These are phyloP conservation scores for Molanna angustata DNA, from an alignment of 2,888 invertebrate genomes.

Conservation along the genomic window DNA sequence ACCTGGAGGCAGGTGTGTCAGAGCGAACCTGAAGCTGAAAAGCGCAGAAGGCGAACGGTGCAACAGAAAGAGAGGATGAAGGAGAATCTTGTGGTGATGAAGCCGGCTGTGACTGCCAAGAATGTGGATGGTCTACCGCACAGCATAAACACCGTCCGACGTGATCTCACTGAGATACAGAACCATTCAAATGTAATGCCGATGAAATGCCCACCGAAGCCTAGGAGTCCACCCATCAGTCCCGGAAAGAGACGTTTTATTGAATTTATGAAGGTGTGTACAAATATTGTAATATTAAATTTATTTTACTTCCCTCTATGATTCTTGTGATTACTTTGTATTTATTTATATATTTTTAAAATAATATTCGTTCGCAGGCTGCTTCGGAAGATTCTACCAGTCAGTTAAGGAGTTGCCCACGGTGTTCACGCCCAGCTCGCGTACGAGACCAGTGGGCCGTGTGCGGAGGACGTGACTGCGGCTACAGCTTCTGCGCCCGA, in stretches of 20 bases:
- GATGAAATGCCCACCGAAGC: background rate
- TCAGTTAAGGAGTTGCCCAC: conserved; percentile 45
- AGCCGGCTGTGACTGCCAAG: background rate
- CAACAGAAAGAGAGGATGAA: conserved; percentile 41
- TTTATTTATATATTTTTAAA: conserved; percentile 1
- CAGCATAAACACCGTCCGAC: background rate
- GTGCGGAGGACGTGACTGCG: conserved; percentile 51
- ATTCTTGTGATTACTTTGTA: background rate
- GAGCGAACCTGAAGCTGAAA: conserved; percentile 38
- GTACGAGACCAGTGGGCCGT: conserved; percentile 53
- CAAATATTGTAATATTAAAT: background rate
- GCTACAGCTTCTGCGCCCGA: conserved; percentile 53
- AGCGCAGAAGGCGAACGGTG: conserved; percentile 37
- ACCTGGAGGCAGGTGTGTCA: conserved; percentile 45
- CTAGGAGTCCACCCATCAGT: conserved; percentile 29
- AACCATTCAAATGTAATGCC: conserved; percentile 19
- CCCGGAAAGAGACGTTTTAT: conserved; percentile 22
- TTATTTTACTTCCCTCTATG: background rate
- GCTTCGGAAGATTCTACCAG: conserved; percentile 45
- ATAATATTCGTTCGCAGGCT: conserved; percentile 37
- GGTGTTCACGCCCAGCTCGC: conserved; percentile 49
- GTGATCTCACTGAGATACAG: conserved; percentile 22
- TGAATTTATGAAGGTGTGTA: conserved; percentile 34
- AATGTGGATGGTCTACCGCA: background rate
- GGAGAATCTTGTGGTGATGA: conserved; percentile 40